Percentiles rank a stretch among this genome's conserved stretches.
Evolutionary conservation across 2,888 invertebrate genomes (phyloP).

Genomic region (Stenichneumon culpator): DNA sequence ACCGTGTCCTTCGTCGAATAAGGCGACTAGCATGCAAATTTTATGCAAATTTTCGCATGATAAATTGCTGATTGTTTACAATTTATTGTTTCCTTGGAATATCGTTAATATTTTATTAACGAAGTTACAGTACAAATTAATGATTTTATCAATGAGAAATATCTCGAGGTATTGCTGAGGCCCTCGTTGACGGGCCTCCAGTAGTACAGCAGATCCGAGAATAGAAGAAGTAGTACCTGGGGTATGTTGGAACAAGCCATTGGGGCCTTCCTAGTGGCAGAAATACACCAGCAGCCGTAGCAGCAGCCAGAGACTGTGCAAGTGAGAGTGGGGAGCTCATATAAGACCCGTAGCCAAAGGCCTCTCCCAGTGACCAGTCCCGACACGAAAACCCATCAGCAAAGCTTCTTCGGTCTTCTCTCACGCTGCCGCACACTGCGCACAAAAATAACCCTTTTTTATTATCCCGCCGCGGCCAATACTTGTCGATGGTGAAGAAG

Average conservation of each 20-base stretch:
- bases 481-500: slow-evolving; percentile 56
- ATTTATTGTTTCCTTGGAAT: slow-evolving; percentile 24
- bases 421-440: slow-evolving; percentile 66
- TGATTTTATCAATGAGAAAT: slow-evolving; percentile 42
- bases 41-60: neutral
- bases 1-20: too few relatives aligned
- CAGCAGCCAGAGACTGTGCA: slow-evolving; percentile 76
- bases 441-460: slow-evolving; percentile 50
- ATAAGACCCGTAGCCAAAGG: slow-evolving; percentile 84
- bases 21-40: too few relatives aligned
- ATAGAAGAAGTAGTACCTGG: slow-evolving; percentile 47
- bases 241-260: slow-evolving; percentile 58
- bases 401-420: slow-evolving; percentile 80
- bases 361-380: slow-evolving; percentile 85
- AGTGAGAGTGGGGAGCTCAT: slow-evolving; percentile 84
- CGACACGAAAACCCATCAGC: slow-evolving; percentile 84
- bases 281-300: slow-evolving; percentile 65
- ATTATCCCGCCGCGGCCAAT: slow-evolving; percentile 49
- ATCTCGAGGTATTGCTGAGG: slow-evolving; percentile 30
- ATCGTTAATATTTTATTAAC: slow-evolving; percentile 1
- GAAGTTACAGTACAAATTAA: neutral
- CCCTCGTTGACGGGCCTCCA: slow-evolving; percentile 5
- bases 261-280: slow-evolving; percentile 78
- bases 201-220: slow-evolving; percentile 46
- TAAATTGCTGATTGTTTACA: slow-evolving; percentile 29